Conservation (phyloP, 2,113 vertebrate genomes). For the Crotalus tigris region DNA sequence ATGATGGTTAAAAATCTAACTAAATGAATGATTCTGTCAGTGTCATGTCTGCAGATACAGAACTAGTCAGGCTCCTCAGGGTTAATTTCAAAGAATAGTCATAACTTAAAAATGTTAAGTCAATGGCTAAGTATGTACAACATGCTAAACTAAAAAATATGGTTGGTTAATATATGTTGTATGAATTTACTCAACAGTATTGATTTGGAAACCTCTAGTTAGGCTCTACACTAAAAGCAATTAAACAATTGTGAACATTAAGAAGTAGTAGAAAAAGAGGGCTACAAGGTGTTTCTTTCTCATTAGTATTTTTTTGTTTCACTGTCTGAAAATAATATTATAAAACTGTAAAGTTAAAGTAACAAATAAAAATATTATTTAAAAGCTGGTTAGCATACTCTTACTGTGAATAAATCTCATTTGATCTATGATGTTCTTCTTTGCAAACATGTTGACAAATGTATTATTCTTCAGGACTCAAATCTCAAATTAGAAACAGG, state of each 20-base stretch:
- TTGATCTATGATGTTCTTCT: background rate
- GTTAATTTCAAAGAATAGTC: background rate
- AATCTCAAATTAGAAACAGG: background rate
- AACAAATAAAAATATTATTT: background rate
- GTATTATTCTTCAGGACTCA: background rate
- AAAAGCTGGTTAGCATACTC: fast-evolving
- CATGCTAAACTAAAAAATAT: background rate
- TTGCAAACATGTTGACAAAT: too few species aligned
- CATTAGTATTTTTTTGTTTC: background rate
- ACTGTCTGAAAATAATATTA: background rate
- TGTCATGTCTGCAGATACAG: too few species aligned
- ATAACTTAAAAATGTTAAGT: background rate
- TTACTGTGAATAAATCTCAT: background rate
- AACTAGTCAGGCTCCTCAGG: background rate
- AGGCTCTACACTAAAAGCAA: background rate
- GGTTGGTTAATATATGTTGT: background rate
- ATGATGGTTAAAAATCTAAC: background rate
- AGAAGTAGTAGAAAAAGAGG: background rate
- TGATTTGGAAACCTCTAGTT: background rate
- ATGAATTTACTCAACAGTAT: background rate
- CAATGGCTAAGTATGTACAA: background rate
- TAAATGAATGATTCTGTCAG: background rate
- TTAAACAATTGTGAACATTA: background rate
- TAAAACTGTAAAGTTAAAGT: background rate
- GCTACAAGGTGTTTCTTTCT: fast-evolving